Evolutionary conservation across 2,888 invertebrate genomes (phyloP).

Genomic region (Didymodactylos carnosus): DNA sequence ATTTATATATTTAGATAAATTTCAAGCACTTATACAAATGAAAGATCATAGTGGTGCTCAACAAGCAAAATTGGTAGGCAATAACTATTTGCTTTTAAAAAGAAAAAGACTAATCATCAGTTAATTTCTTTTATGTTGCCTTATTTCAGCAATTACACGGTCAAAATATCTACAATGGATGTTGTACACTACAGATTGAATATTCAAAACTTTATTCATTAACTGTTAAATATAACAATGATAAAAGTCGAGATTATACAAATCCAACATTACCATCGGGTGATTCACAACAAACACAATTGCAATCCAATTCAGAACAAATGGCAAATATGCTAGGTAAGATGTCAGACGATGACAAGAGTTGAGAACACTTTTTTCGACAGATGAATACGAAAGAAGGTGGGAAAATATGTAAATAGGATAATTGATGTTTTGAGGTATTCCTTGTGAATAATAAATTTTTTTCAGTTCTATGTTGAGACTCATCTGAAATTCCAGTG

Average conservation of each 20-base stretch:
- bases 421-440: background rate
- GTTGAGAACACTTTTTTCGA: too few species aligned
- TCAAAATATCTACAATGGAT: slow-evolving; percentile 96
- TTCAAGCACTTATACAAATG: slow-evolving; percentile 96
- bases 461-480: too few species aligned
- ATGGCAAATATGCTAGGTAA: background rate
- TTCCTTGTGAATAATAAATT: too few species aligned
- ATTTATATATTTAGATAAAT: slow-evolving; percentile 46
- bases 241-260: slow-evolving; percentile 96
- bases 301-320: too few species aligned
- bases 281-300: slow-evolving; percentile 39
- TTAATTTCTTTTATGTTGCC: slow-evolving; percentile 17
- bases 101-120: background rate
- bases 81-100: background rate
- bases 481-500: too few species aligned
- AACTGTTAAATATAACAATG: slow-evolving; percentile 98
- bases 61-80: slow-evolving; percentile 64
- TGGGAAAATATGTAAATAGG: background rate
- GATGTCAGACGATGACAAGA: too few species aligned
- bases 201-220: slow-evolving; percentile 92
- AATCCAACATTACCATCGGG: slow-evolving; percentile 71
- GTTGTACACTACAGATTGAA: slow-evolving; percentile 94
- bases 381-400: too few species aligned
- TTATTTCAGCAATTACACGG: slow-evolving; percentile 64
- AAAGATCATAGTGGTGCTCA: slow-evolving; percentile 88